Conservation (phyloP, 2,113 vertebrate species). For the Vidua chalybeata region DNA sequence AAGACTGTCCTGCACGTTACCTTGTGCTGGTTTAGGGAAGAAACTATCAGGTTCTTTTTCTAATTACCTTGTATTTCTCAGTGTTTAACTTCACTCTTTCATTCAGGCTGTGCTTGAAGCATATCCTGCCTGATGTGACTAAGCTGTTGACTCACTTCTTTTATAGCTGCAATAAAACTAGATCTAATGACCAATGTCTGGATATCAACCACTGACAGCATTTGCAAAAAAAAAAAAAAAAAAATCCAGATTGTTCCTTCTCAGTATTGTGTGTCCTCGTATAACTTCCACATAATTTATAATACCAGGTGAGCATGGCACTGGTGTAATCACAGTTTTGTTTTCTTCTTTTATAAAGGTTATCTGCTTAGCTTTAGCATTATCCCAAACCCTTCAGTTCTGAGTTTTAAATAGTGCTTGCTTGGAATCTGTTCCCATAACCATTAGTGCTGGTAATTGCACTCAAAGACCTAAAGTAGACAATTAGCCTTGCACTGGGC, state of each 20-base stretch:
- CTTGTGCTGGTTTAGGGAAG: not conserved
- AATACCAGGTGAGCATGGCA: not conserved
- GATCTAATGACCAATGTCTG: constrained; percentile 37
- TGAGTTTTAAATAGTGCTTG: not conserved
- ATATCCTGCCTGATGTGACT: constrained; percentile 52
- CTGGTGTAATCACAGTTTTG: not conserved
- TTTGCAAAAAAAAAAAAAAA: constrained; percentile 9
- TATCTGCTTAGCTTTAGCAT: not conserved
- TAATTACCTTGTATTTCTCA: constrained; percentile 24
- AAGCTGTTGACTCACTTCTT: constrained; percentile 70
- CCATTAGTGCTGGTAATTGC: constrained; percentile 19
- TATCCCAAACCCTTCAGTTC: not conserved
- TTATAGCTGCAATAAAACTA: constrained; percentile 43
- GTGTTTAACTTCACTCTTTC: constrained; percentile 40
- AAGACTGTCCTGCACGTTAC: not conserved
- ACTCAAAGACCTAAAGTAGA: not conserved
- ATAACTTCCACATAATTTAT: not conserved
- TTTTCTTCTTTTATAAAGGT: not conserved
- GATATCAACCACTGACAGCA: constrained; percentile 30
- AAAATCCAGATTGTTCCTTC: constrained; percentile 2
- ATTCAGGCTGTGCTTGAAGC: constrained; percentile 25
- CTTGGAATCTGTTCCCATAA: constrained; percentile 13
- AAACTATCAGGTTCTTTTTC: not conserved
- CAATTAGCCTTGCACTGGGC: not conserved
- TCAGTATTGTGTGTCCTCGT: constrained; percentile 11